Evolutionary conservation across 2,797 vertebrate genomes (phyloP).

Genomic region (Pseudocheirus occidentalis): DNA sequence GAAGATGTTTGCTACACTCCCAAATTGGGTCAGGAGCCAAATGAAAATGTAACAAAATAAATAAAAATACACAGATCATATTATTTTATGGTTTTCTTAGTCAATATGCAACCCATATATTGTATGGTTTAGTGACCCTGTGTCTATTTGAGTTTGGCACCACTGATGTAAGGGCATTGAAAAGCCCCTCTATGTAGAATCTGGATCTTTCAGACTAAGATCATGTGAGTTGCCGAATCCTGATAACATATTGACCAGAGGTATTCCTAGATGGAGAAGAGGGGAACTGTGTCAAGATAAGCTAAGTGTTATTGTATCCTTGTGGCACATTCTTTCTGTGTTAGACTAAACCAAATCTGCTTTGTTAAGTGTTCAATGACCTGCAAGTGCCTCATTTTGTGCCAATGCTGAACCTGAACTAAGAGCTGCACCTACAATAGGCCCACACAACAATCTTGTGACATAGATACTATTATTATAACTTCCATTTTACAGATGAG

Average conservation of each 20-base stretch:
- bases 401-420: background rate
- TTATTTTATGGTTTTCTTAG: background rate
- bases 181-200: background rate
- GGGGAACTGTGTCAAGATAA: background rate
- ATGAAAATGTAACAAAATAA: background rate
- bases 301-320: background rate
- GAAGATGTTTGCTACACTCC: background rate
- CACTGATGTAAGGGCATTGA: background rate
- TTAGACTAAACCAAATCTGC: background rate
- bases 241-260: background rate
- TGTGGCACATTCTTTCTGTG: background rate
- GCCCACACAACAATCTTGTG: background rate
- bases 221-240: background rate
- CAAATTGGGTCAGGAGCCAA: background rate
- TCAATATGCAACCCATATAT: background rate
- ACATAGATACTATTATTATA: background rate
- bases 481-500: background rate
- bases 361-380: background rate
- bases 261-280: background rate
- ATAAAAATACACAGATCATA: background rate
- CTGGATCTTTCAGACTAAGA: background rate
- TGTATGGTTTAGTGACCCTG: background rate
- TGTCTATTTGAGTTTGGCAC: background rate
- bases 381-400: background rate
- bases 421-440: background rate